Percentiles rank a stretch among this genome's conserved stretches.
Evolutionary conservation across 2,888 invertebrate genomes (phyloP).

Genomic region (Philonicus albiceps): DNA sequence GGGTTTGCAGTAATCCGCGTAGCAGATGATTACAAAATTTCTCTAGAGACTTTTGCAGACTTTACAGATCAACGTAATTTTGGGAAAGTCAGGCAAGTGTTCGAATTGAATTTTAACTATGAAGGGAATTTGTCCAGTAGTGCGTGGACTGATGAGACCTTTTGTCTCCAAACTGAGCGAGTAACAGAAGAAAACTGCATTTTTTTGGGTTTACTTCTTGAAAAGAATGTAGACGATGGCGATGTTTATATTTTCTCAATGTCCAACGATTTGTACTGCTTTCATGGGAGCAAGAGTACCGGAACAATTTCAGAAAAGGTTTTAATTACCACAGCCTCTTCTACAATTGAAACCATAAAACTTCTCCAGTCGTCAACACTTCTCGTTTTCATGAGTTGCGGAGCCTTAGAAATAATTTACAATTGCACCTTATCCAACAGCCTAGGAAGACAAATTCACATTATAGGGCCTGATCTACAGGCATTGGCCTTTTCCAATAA

Average conservation of each 20-base stretch:
- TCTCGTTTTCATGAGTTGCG: slow-evolving; percentile 56
- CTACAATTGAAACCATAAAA: slow-evolving; percentile 36
- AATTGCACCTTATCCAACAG: slow-evolving; percentile 51
- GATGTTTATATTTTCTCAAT: slow-evolving; percentile 58
- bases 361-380: slow-evolving; percentile 50
- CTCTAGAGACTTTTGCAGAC: slow-evolving; percentile 57
- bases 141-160: slow-evolving; percentile 55
- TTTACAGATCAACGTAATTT: slow-evolving; percentile 53
- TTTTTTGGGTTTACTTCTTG: slow-evolving; percentile 53
- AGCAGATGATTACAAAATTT: slow-evolving; percentile 25
- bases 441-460: slow-evolving; percentile 49
- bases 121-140: slow-evolving; percentile 56
- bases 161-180: slow-evolving; percentile 53
- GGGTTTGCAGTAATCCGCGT: slow-evolving; percentile 58
- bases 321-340: slow-evolving; percentile 32
- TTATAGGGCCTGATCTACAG: slow-evolving; percentile 26
- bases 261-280: slow-evolving; percentile 55
- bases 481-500: slow-evolving; percentile 38
- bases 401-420: slow-evolving; percentile 59
- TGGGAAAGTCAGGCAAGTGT: slow-evolving; percentile 52
- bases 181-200: slow-evolving; percentile 52
- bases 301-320: slow-evolving; percentile 16
- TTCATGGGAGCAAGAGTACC: slow-evolving; percentile 41
- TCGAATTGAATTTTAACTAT: slow-evolving; percentile 58
- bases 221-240: slow-evolving; percentile 42